Base-by-base conservation (phyloP, 2,888 invertebrate species). In the Dryobotodes eremita region DNA sequence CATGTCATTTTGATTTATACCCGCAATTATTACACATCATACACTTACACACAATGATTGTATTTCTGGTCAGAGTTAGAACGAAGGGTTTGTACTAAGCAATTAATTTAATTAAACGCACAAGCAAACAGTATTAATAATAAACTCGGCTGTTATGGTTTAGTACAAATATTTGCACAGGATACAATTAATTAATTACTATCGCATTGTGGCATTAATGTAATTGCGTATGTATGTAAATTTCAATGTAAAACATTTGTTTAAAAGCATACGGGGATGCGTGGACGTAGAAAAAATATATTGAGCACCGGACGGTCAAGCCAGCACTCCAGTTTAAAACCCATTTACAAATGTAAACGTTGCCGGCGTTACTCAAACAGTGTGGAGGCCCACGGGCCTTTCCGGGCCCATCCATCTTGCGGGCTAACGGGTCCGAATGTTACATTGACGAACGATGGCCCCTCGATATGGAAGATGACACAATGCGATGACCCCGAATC, bases 1-100 rank as follows among this genome's bases (percentile, higher is more conserved):
- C 92, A 93, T 94, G 95, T 94, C 95, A 95, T 94, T 96, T 95
- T 96, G 96, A 96, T 96, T 96, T 96, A 96, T 96, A 91, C 88
- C 87, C 86, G 92, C 93, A 94, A 95, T 95, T 94, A 95, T 94
- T 94, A 93, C 90, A 85, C 85, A 82, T 83, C 80, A 82, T 65
- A 79, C 73, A 83, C 64, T 72, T 73, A 77, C 71, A 64, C 62
- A 82, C 36, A 79, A 73, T 62, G 64, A 81, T 77, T 80, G 75
- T 65, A 71, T 73, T 87, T 82, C 79, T 81, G 77, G 73, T 75
- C 72, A 79, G 77, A 78, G 48, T 76, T 76, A 71, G 65, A 80
- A 78, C 71, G 77, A 82, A 80, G 84, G 84, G 76, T 80, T 80
- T 70, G 64, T 61, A 72, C 62, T 76, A 72, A 66, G 80, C 82